These are phyloP conservation scores for Xestia ashworthii DNA, from an alignment of 2,888 invertebrate species.

Conservation along the genomic window DNA sequence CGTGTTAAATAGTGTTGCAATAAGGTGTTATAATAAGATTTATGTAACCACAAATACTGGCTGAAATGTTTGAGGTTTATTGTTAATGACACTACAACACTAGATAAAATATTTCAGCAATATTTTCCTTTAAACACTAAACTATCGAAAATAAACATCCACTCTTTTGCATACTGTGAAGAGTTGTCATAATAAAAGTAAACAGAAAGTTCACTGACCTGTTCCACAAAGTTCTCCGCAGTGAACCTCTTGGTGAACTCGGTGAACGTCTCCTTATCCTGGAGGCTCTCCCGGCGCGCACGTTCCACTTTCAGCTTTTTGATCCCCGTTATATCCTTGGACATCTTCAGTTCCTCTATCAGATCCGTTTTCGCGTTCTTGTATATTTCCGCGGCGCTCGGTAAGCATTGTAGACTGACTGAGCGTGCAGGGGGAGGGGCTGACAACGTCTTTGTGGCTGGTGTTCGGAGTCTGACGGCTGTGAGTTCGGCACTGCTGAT, in stretches of 20 bases:
- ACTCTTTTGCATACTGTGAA: constrained; percentile 37
- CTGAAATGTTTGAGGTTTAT: constrained; percentile 1
- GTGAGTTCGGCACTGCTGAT: constrained; percentile 97
- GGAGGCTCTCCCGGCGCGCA: constrained; percentile 95
- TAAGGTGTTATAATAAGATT: background rate
- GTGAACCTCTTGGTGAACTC: constrained; percentile 96
- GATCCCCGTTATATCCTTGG: constrained; percentile 98
- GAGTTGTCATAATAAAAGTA: constrained; percentile 27
- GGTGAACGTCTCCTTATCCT: constrained; percentile 95
- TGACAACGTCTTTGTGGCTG: constrained; percentile 95
- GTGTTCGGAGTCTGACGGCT: constrained; percentile 94
- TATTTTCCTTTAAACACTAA: background rate
- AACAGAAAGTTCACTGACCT: constrained; percentile 91
- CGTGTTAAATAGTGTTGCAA: background rate
- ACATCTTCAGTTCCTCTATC: constrained; percentile 97
- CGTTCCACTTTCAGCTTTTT: constrained; percentile 97
- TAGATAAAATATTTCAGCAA: constrained; percentile 5
- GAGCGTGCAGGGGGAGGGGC: constrained; percentile 93
- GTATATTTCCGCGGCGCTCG: constrained; percentile 92
- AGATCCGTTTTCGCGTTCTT: constrained; percentile 95
- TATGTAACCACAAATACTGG: constrained; percentile 3
- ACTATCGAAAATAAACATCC: constrained; percentile 32
- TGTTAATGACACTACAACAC: constrained; percentile 1
- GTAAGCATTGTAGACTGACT: constrained; percentile 94
- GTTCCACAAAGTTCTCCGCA: constrained; percentile 96